Evolutionary conservation across 2,797 vertebrate species (phyloP), one percentile per base, ranked within the genome.

Genomic region (Dendrocincla fuliginosa): DNA sequence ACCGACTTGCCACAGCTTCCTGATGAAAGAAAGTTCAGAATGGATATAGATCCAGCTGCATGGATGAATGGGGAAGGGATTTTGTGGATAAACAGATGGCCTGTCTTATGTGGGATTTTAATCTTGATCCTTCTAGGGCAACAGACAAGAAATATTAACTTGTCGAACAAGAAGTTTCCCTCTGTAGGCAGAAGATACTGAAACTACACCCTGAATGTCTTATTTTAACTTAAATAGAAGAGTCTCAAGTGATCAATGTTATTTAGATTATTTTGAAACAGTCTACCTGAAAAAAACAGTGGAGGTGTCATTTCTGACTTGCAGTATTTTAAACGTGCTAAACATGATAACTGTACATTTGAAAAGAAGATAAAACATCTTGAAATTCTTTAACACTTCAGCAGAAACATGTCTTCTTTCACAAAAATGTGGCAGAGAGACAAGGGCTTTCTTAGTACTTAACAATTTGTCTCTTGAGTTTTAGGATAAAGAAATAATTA

Each of bases 21-120:
- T 57, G 42, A 57, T 56, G 70, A 84, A 87, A 73, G 53, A 30
- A 79, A 60, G n/a, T 74, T 94, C 86, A 94, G 93, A 94, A 92
- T 35, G 33, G 37, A 75, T 87, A 60, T 10, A 50, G 6, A 57
- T 28, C 42, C 23, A 68, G n/a, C 53, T n/a, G 22, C 46, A 27
- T 37, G 56, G 37, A 50, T 79, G 68, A 90, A 92, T 1, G 9
- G 56, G 11, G 18, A 78, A 89, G 39, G 53, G 19, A 39, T 81
- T 87, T 70, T 76, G 61, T 64, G 32, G 24, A 71, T 86, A 80
- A 92, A 80, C 47, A 94, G 52, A 71, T 75, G 33, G 74, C 67
- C 67, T 89, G 47, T 83, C 41, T 74, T 74, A 70, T 20, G 27
- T 67, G 35, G 56, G 32, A 65, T 84, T 90, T 92, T 61, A 80